Percentiles rank a stretch among this genome's conserved stretches.
Evolutionary conservation across 2,888 invertebrate species (phyloP).

Genomic region (Plagodis pulveraria): DNA sequence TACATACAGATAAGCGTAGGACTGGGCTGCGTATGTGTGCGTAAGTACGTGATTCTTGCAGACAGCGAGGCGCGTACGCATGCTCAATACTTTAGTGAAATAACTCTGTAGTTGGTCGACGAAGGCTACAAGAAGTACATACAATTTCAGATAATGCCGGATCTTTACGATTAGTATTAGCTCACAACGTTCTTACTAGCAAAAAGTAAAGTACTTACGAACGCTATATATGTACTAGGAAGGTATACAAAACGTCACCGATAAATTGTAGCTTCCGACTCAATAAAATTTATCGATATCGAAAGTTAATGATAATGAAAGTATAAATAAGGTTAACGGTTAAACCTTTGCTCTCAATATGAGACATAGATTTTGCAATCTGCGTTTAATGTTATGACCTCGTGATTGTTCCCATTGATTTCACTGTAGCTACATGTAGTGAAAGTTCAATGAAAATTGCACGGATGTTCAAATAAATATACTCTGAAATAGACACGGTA

Average conservation of each 20-base stretch:
- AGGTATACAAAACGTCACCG: too few relatives aligned
- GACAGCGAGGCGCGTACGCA: conserved; percentile 58
- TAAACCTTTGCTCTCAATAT: conserved; percentile 3
- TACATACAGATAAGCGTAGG: conserved; percentile 20
- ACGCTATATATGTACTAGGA: too few relatives aligned
- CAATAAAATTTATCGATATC: too few relatives aligned
- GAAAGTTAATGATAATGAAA: not conserved
- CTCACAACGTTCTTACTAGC: too few relatives aligned
- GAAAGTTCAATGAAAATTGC: conserved; percentile 23
- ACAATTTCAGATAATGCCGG: too few relatives aligned
- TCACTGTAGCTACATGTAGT: conserved; percentile 10
- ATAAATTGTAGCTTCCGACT: too few relatives aligned
- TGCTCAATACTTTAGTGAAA: conserved; percentile 24
- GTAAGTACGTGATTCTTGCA: conserved; percentile 41
- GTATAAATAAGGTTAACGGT: not conserved
- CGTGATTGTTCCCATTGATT: not conserved
- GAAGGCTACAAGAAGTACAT: too few relatives aligned
- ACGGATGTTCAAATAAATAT: conserved; percentile 33
- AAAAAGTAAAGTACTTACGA: conserved; percentile 1
- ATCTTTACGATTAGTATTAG: too few relatives aligned
- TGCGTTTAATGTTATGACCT: not conserved
- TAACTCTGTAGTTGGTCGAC: conserved; percentile 7
- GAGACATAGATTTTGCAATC: not conserved
- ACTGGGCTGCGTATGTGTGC: conserved; percentile 27
- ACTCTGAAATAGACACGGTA: conserved; percentile 15